These are phyloP conservation scores for Neoascia interrupta DNA, from an alignment of 2,888 invertebrate species.

Conservation along the genomic window DNA sequence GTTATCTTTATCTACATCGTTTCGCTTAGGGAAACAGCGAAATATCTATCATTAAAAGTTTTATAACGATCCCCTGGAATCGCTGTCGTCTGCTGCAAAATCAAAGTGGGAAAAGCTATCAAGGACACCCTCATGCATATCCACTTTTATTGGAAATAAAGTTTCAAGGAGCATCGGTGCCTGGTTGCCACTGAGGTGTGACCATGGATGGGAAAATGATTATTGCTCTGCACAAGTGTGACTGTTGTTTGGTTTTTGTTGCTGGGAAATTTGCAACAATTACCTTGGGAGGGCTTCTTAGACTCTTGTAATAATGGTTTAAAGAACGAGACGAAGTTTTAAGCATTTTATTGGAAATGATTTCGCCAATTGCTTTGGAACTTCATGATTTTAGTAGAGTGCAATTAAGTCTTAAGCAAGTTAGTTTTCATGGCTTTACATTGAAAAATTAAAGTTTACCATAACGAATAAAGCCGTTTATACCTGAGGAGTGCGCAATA, in stretches of 20 bases:
- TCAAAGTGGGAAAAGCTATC: background rate
- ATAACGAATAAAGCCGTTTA: no score
- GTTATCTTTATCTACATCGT: slow-evolving; percentile 1
- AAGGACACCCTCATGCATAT: background rate
- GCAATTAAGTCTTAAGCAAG: no score
- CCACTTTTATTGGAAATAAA: slow-evolving; percentile 3
- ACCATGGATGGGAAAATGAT: background rate
- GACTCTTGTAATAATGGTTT: no score
- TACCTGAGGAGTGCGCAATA: no score
- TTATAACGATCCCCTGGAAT: background rate
- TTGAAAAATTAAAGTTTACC: no score
- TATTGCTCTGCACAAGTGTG: background rate
- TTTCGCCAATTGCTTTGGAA: no score
- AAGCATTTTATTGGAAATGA: no score
- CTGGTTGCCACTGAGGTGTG: background rate
- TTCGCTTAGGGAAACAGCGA: background rate
- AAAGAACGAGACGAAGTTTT: no score
- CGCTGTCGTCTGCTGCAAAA: background rate
- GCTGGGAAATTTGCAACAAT: no score
- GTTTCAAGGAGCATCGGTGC: background rate
- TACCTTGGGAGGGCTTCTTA: no score
- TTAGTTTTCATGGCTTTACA: no score
- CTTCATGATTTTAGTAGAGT: no score
- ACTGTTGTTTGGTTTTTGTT: background rate
- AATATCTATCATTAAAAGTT: slow-evolving; percentile 1